Evolutionary conservation across 2,888 invertebrate genomes (phyloP).

Genomic region (Antheraea assamensis): DNA sequence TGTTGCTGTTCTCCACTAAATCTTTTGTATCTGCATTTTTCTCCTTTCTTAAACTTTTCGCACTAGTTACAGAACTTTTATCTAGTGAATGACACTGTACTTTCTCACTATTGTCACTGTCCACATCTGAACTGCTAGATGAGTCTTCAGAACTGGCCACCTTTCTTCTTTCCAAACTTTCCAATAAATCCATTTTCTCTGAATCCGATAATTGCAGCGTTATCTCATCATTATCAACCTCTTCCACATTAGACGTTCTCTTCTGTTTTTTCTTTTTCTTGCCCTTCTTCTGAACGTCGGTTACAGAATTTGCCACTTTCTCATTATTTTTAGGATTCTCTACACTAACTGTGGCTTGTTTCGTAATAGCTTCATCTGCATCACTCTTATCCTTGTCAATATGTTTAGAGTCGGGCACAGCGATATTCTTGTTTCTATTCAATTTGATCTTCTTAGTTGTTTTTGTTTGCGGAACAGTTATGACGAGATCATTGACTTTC

Average conservation of each 20-base stretch:
- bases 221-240: constrained; percentile 73
- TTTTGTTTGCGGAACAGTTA: constrained; percentile 65
- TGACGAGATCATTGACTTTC: constrained; percentile 56
- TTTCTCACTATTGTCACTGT: constrained; percentile 16
- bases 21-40: constrained; percentile 13
- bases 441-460: constrained; percentile 67
- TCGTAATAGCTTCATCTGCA: constrained; percentile 25
- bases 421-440: constrained; percentile 55
- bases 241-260: constrained; percentile 46
- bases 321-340: constrained; percentile 41
- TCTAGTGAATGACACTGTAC: background rate
- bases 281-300: constrained; percentile 61
- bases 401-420: constrained; percentile 27
- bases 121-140: constrained; percentile 38
- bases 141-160: constrained; percentile 48
- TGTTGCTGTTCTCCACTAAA: constrained; percentile 4
- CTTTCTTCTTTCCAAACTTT: constrained; percentile 65
- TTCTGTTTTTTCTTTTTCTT: constrained; percentile 56
- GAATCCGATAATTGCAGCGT: constrained; percentile 73
- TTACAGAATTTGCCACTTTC: constrained; percentile 38
- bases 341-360: constrained; percentile 16
- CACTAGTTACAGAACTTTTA: constrained; percentile 3
- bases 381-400: constrained; percentile 14
- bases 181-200: constrained; percentile 76
- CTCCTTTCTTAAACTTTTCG: background rate